A percentile compares a stretch with the other conserved stretches of the same genome.
These are phyloP conservation scores for Ciconia maguari DNA, from an alignment of 2,113 vertebrate genomes.

Conservation along the genomic window DNA sequence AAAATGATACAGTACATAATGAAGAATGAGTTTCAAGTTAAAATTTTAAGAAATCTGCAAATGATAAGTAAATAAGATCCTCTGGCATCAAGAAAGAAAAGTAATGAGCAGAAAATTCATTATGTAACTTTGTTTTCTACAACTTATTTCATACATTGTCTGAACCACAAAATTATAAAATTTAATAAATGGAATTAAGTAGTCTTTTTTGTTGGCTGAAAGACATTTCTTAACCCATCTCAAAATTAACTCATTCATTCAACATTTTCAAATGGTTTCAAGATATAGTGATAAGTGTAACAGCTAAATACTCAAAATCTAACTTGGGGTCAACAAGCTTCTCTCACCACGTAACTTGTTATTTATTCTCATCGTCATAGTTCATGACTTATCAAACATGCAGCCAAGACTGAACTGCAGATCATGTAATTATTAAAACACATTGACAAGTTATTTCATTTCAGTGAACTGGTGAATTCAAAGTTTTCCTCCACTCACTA, in stretches of 20 bases:
- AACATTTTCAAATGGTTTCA: background rate
- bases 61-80: background rate
- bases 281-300: background rate
- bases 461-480: background rate
- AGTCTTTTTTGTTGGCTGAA: background rate
- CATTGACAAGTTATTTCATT: background rate
- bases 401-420: background rate
- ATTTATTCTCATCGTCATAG: background rate
- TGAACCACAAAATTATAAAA: background rate
- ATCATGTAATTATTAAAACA: background rate
- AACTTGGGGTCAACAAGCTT: background rate
- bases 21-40: background rate
- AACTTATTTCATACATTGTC: background rate
- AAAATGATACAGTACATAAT: background rate
- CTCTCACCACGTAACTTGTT: background rate
- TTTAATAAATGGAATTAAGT: background rate
- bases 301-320: background rate
- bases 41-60: background rate
- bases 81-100: background rate
- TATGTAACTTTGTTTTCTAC: background rate
- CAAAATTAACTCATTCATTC: background rate
- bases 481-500: background rate
- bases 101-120: background rate
- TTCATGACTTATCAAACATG: background rate
- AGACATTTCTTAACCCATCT: background rate